These are phyloP conservation scores for Philonicus albiceps DNA, from an alignment of 2,888 invertebrate species.

Conservation along the genomic window DNA sequence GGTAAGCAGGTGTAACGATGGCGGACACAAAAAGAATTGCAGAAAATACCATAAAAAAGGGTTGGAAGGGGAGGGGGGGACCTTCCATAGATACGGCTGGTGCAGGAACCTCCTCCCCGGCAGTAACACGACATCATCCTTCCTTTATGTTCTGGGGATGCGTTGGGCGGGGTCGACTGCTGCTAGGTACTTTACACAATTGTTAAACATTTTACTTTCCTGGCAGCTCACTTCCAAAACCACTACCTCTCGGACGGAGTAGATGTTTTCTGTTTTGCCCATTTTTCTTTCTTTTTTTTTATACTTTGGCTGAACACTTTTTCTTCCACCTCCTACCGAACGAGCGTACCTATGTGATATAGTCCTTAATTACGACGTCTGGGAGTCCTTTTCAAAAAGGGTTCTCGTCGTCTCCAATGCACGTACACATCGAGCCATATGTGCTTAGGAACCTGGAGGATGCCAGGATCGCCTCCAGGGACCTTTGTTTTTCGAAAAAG, in stretches of 20 bases:
- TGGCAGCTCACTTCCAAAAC: constrained; percentile 3
- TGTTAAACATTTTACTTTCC: constrained; percentile 18
- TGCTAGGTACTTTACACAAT: neutral
- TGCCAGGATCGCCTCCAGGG: neutral
- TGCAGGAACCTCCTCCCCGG: neutral
- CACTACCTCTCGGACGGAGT: neutral
- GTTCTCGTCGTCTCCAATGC: neutral
- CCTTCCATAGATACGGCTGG: neutral
- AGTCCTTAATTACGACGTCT: neutral
- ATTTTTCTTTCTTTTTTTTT: neutral
- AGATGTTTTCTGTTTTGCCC: neutral
- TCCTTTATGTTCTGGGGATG: neutral
- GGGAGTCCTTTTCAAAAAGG: neutral
- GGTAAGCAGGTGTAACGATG: neutral
- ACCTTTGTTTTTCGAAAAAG: neutral
- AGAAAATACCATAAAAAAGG: neutral
- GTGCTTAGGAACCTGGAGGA: neutral
- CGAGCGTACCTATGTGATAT: neutral
- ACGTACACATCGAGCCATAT: neutral
- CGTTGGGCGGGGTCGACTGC: neutral
- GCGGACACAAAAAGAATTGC: neutral
- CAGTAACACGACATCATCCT: neutral
- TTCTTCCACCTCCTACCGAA: neutral
- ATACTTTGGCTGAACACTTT: neutral
- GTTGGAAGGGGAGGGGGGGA: neutral